Evolutionary conservation across 2,797 vertebrate genomes (phyloP).

Genomic region (Gobionotothen gibberifrons): DNA sequence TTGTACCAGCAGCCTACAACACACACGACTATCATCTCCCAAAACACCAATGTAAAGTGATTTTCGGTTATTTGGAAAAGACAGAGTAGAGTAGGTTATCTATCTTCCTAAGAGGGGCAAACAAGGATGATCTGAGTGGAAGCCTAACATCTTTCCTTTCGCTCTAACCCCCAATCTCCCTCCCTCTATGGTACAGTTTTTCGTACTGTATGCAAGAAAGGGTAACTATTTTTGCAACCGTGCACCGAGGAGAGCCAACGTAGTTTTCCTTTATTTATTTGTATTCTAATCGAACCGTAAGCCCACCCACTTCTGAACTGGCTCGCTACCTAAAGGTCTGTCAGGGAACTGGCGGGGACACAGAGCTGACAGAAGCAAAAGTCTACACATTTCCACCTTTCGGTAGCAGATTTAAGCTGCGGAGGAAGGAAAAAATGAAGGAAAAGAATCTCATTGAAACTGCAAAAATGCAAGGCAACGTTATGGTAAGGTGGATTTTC

Average conservation of each 20-base stretch:
- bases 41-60: not conserved
- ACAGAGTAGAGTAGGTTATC: not conserved
- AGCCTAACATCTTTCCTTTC: slow-evolving; percentile 7
- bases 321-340: slow-evolving; percentile 57
- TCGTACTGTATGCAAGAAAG: not conserved
- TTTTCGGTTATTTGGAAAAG: slow-evolving; percentile 11
- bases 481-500: slow-evolving; percentile 78
- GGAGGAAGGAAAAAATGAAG: slow-evolving; percentile 84
- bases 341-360: slow-evolving; percentile 52
- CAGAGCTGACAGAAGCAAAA: slow-evolving; percentile 55
- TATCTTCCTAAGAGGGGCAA: not conserved
- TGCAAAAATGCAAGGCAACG: slow-evolving; percentile 96
- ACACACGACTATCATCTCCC: slow-evolving; percentile 31
- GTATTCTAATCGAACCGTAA: slow-evolving; percentile 47
- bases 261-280: not conserved
- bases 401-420: slow-evolving; percentile 7
- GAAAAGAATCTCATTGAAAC: slow-evolving; percentile 96
- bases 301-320: slow-evolving; percentile 68
- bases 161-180: not conserved
- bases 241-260: slow-evolving; percentile 30
- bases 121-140: not conserved
- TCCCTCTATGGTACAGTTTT: not conserved
- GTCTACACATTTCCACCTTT: slow-evolving; percentile 33
- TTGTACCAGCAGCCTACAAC: slow-evolving; percentile 34
- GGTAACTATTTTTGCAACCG: slow-evolving; percentile 16